Base-by-base conservation (phyloP, 2,888 invertebrate species). In the Trissonchulus sp. region DNA sequence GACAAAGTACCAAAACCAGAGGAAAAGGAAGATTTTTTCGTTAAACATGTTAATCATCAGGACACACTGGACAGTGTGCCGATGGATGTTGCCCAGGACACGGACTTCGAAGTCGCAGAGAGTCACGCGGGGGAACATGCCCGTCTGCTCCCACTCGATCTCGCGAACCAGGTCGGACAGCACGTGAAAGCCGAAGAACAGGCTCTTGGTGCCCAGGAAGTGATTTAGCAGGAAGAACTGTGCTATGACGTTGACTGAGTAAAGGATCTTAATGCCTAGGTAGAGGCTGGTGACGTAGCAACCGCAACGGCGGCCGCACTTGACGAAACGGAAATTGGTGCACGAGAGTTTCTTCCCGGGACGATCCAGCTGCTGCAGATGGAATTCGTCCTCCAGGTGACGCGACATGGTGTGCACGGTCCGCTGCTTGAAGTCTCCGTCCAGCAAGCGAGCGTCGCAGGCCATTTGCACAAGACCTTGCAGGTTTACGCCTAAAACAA, bases 391-490 rank as follows among this genome's bases (percentile, higher is more conserved):
- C 78, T 84, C 82, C 83, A 84, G 84, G 75, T 84, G 84, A 18
- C 84, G 77, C 23, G 84, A 82, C 84, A 84, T 84, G 31, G 84
- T 84, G 80, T 81, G 84, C 62, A 84, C 84, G 1, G 84, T 84
- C 36, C 84, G 77, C 8, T 81, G 79, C 77, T 84, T 84, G 65
- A 81, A 81, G 75, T 84, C 84, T 0, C 80, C 75, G 71, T 84
- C 84, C 82, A 84, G 81, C 35, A 84, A 75, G 15, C 84, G 75
- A 15, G 84, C 84, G 76, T 84, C 84, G 72, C 84, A 84, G 1
- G 84, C 84, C 84, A 84, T 84, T 75, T 84, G 84, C n/a, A 84
- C 83, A 1, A 84, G 79, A 1, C 84, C 84, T 79, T 84, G 84
- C 68, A 84, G 79, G 74, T 84, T 84, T 38, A 84, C 83, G 34